Base-by-base conservation (phyloP, 1,140 invertebrate genomes). In the Cyphomyrmex costatus region DNA sequence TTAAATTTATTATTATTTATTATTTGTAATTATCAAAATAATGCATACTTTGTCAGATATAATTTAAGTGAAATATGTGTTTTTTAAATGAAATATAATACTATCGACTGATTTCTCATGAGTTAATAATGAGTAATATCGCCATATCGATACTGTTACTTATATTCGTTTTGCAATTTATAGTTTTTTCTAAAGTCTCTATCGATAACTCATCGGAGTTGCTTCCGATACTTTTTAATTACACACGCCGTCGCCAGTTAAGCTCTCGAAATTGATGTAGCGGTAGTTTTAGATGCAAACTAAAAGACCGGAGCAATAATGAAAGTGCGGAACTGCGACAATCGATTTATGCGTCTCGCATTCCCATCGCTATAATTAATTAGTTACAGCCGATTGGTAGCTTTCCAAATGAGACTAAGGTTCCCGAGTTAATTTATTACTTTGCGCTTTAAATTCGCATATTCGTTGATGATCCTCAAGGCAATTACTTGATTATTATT, bases 221-320 rank as follows among this genome's bases (percentile, higher is more conserved):
- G 36, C 56, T 8, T 65, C 77, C 88, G 36, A 90, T 89, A 89
- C 78, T 89, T 89, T 84, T 78, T 89, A 89, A 89, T 89, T 89
- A 86, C 71, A 74, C 78, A 60, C 77, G 24, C 65, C 46, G 83
- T 65, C 49, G 51, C 51, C 21, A 53, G 71, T 86, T 88, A 88
- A 88, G 86, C 78, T 68, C 21, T n/a, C 27, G 60, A 60, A 71
- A 58, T 61, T 82, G 70, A 60, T 76, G 78, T 65, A 82, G 53
- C 42, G 66, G 46, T 58, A 24, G 51, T 33, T 60, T 63, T 27
- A 60, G 12, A 61, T 66, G 58, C 73, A 85, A 65, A 51, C 73
- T 76, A 85, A 85, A 85, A 49, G 24, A 46, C 6, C 42, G 61
- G 21, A 6, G 51, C 19, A 24, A 63, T 77, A 71, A 88, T 76